These are phyloP conservation scores for Spinus olivaceus DNA, from an alignment of 2,797 vertebrate genomes.

Conservation along the genomic window DNA sequence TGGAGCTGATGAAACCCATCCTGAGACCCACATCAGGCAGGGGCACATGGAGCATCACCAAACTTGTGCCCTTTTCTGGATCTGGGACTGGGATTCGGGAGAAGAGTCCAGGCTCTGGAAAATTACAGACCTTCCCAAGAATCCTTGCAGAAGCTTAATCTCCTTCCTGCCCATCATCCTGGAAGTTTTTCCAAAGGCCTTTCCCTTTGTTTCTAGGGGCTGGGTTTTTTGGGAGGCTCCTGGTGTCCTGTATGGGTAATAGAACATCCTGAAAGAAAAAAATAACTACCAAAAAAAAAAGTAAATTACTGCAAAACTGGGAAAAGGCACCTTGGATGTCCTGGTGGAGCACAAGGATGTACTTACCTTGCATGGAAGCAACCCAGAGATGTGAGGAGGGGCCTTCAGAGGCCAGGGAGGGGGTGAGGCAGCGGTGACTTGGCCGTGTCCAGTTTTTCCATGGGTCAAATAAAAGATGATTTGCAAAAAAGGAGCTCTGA, in stretches of 20 bases:
- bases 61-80: not conserved
- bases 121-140: not conserved
- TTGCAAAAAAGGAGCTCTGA: not conserved
- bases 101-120: not conserved
- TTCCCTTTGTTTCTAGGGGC: not conserved
- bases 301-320: not conserved
- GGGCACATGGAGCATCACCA: not conserved
- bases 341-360: not conserved
- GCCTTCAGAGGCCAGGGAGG: not conserved
- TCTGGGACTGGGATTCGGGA: not conserved
- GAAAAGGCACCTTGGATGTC: not conserved
- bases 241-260: not conserved
- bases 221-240: fast-evolving
- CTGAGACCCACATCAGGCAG: not conserved
- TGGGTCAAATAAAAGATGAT: not conserved
- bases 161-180: not conserved
- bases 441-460: not conserved
- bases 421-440: not conserved
- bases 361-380: not conserved
- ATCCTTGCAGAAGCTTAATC: not conserved
- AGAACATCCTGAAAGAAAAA: not conserved
- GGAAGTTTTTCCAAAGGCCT: not conserved
- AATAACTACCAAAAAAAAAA: not conserved
- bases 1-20: fast-evolving
- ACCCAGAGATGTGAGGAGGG: not conserved